Conservation (phyloP, 2,888 invertebrate genomes). For the Crioceris asparagi region DNA sequence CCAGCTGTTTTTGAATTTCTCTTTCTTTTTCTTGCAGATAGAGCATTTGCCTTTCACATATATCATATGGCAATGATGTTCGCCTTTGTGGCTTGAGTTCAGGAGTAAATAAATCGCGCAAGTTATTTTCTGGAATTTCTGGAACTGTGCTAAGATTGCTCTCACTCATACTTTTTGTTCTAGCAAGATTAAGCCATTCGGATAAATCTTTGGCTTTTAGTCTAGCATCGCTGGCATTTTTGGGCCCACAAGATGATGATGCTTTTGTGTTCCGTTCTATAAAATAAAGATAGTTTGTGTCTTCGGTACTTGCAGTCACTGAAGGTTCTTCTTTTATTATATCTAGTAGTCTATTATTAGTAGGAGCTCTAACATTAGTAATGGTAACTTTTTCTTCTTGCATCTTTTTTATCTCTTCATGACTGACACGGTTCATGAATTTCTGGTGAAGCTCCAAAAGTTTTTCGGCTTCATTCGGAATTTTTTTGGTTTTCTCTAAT, state of each 20-base stretch:
- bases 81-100: conserved; percentile 29
- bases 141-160: conserved; percentile 20
- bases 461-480: conserved; percentile 48
- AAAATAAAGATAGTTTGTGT: conserved; percentile 15
- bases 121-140: conserved; percentile 22
- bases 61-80: conserved; percentile 53
- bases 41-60: conserved; percentile 53
- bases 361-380: conserved; percentile 11
- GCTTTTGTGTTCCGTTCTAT: conserved; percentile 12
- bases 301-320: conserved; percentile 3
- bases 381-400: conserved; percentile 12
- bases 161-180: conserved; percentile 31
- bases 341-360: conserved; percentile 49
- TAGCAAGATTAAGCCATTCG: conserved; percentile 43
- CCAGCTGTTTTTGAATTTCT: conserved; percentile 55
- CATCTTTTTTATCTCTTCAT: conserved; percentile 21
- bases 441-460: conserved; percentile 60
- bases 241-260: conserved; percentile 13
- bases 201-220: conserved; percentile 35
- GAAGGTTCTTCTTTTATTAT: conserved; percentile 44
- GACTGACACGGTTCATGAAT: conserved; percentile 47
- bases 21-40: conserved; percentile 57
- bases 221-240: conserved; percentile 19
- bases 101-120: conserved; percentile 16
- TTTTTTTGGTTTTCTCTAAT: conserved; percentile 44